Base-by-base conservation (phyloP, 2,113 vertebrate species). In the Calidris pugnax region DNA sequence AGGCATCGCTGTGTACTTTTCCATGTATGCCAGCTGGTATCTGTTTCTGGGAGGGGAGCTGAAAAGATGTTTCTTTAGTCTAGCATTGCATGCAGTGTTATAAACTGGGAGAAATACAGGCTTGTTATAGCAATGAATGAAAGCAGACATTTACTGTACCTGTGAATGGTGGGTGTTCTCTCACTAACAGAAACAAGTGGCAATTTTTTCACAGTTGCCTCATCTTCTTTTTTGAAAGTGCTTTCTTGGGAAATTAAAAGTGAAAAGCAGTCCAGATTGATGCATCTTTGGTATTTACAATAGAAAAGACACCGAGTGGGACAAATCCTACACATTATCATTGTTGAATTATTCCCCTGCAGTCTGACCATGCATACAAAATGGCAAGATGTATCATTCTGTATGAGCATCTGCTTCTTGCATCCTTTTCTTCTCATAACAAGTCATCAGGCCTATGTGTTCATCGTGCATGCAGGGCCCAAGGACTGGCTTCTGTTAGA, bases 201-300 rank as follows among this genome's bases (percentile, higher is more conserved):
- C 43, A 35, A 15, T 8, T 5, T 79, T 27, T 66, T 81, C 67
- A 69, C 83, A 1, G 56, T 67, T 66, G n/a, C 74, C 90, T 95
- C 92, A 55, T 72, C 80, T 64, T 76, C 56, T 48, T 37, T 73
- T 79, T 17, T 80, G 57, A 72, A 62, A 95, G 60, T 16, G 69
- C 83, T 84, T 87, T 91, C 90, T 77, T 85, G 85, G 76, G 79
- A 92, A 95, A 80, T 69, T 78, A 90, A 53, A 43, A 96, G 64
- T 26, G 63, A 94, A 93, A 95, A 77, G 56, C 76, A 67, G 79
- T 59, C 63, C 48, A 39, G 64, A 79, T 57, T 56, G 76, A 72
- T 35, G 43, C 14, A 50, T 56, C 82, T 80, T 60, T 60, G 91
- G 53, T 83, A 41, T 94, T 95, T 89, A 71, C 71, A 85, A 77